Evolutionary conservation across 2,888 invertebrate species (phyloP), one percentile per base, ranked within the genome.

Genomic region (Melitaea athalia): DNA sequence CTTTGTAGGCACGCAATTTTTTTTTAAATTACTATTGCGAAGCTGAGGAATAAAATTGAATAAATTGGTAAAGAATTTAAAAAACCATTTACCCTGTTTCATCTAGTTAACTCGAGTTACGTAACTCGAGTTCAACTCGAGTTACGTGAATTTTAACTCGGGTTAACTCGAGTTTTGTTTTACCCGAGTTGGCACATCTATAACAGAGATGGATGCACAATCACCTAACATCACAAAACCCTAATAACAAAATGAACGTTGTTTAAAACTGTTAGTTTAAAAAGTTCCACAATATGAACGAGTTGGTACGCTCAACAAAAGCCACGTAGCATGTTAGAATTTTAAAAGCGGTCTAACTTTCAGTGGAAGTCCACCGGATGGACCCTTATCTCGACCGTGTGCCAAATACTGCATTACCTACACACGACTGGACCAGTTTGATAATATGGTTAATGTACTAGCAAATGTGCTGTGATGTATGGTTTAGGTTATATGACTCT

Each of bases 281-380:
- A 33, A 38, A 55, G 55, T n/a, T 38, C n/a, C 33, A 38, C 33
- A 52, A 24, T 12, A 52, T 24, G 52, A 12, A 55, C 55, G 8
- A 55, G 55, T 55, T 55, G 11, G n/a, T 7, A 3, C n/a, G 12
- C n/a, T 14, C 33, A n/a, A 17, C 10, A 17, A n/a, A 24, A 24
- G 17, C 10, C 14, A 31, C 31, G 60, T 43, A 63, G 43, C 55
- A 24, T 42, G 64, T 64, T 64, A 57, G 33, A 62, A 62, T 52
- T 62, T 64, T 61, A 67, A 67, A 59, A 47, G 53, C 15, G 52
- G 49, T 63, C 60, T 59, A 64, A 67, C 59, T 57, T 52, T 47
- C 47, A 17, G 15, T 45, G 61, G 64, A 57, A 47, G 59, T 43
- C 63, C 63, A 31, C 50, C 50, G 62, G 53, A 63, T 60, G 59